Evolutionary conservation across 2,888 invertebrate genomes (phyloP), one percentile per base, ranked within the genome.

Genomic region (Tenthredo mesomela): DNA sequence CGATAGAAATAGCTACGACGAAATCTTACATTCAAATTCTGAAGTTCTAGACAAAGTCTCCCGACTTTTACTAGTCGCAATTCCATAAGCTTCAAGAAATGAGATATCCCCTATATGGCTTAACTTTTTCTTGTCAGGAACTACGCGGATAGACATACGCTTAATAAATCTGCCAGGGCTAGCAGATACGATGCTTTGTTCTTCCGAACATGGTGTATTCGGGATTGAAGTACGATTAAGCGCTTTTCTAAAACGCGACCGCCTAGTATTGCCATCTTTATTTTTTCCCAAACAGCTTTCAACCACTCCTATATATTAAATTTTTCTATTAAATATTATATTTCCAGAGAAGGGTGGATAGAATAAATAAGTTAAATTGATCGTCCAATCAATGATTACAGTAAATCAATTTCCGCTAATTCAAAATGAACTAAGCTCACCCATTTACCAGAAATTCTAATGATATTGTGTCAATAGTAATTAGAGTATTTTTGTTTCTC

Each of bases 351-450:
- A 71, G n/a, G 9, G 7, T 33, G 70, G 7, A 7, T 40, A 71
- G n/a, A 37, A n/a, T 15, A n/a, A 71, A 40, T 71, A 3, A 71
- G 18, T n/a, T 71, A 1, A 43, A 43, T 73, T 73, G 40, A 47
- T n/a, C 1, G 2, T 9, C 25, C 12, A 18, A 9, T 43, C 12
- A 0, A 12, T 21, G 18, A 73, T 43, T 15, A 50, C 6, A 25
- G 10, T 40, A 50, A 50, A 29, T 7, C 25, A 7, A 54, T 29
- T 54, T 33, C 7, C 12, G 21, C 12, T 12, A 6, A 61, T 47
- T 7, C 7, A 67, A 67, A 67, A 95, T 95, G 95, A 93, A 58
- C 90, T 89, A 95, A 88, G 93, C 93, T 92, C 94, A 95, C 95
- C 93, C 94, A 95, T 94, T 95, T 86, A 94, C 92, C 93, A 94